Percentiles rank a stretch among this genome's conserved stretches.
phyloP scores from a whole-genome alignment of 2,797 vertebrate species.

The Catostomus latipinnis region DNA sequence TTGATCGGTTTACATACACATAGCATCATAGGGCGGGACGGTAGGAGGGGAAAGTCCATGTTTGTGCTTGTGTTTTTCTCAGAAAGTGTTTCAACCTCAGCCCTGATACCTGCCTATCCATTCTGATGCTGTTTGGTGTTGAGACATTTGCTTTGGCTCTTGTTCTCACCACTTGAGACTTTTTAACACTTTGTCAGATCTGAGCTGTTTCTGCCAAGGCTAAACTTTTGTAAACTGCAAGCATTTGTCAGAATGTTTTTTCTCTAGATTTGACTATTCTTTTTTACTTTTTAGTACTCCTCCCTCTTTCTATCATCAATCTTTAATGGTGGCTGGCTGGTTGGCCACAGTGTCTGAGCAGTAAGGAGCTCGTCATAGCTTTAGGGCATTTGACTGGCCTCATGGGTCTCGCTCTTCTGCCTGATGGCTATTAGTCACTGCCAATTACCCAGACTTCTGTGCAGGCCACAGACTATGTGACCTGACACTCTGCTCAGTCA shows the following conservation, averaged over 20 bases:
- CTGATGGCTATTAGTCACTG: constrained; percentile 73
- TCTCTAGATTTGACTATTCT: constrained; percentile 1
- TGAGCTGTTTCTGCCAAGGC: constrained; percentile 70
- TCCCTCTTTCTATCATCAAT: constrained; percentile 71
- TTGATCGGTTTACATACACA: background rate
- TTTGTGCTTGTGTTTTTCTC: constrained; percentile 28
- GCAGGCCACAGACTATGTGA: constrained; percentile 52
- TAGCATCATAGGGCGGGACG: constrained; percentile 13
- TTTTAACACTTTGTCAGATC: constrained; percentile 56
- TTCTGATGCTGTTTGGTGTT: constrained; percentile 41
- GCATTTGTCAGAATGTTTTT: constrained; percentile 75
- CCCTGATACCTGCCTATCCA: constrained; percentile 32
- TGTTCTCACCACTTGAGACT: constrained; percentile 45
- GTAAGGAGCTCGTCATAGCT: constrained; percentile 31
- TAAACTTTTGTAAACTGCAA: constrained; percentile 74
- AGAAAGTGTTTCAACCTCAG: constrained; percentile 43
- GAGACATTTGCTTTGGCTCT: constrained; percentile 53
- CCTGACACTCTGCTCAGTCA: constrained; percentile 18
- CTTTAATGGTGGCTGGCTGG: constrained; percentile 69
- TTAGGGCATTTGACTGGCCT: constrained; percentile 51
- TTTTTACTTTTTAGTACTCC: constrained; percentile 3
- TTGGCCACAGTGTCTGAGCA: constrained; percentile 61
- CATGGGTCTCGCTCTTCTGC: constrained; percentile 55
- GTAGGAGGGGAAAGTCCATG: background rate
- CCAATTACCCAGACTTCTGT: constrained; percentile 65